Evolutionary conservation across 2,888 invertebrate genomes (phyloP), one percentile per base, ranked within the genome.

Genomic region (Agrypnus murinus): DNA sequence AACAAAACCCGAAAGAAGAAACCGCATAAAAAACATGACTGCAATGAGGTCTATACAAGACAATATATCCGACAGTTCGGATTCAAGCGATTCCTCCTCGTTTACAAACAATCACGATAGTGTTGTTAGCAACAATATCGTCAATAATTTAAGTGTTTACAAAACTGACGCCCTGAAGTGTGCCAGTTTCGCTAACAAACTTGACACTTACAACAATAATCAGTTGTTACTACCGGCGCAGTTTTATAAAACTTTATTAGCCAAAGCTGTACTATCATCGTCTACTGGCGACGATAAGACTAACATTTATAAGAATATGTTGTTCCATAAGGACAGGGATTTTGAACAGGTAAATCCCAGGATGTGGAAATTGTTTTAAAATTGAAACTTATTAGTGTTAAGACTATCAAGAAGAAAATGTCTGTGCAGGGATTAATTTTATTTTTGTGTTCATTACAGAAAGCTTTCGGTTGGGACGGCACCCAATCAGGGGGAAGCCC

Each of bases 171-270:
- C 81, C 12, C 79, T 85, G 64, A 85, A 85, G 73, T 85, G 84
- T 72, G 84, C 83, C 75, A 83, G 84, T 77, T 82, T 85, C 74
- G 84, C 85, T 50, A 86, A 85, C 69, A 86, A 86, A 76, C 77
- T 86, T 67, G 86, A 86, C 76, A 81, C 82, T 68, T 86, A 86
- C 74, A 86, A 86, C 73, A 86, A 86, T 74, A 86, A 86, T 74
- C 86, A 86, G 75, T 77, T 86, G 72, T 69, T 94, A 60, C 86
- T 94, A 73, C 93, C 93, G 8, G 91, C 93, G 65, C 93, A 94
- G 81, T 87, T 94, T 78, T 94, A 94, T 82, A 94, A 94, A 85
- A 94, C 91, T 79, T 88, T 94, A 73, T 85, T 94, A 80, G 93
- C 93, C 9, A 93, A 88, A 81, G 91, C 91, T n/a, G 90, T 90